These are phyloP conservation scores for Diploptera punctata DNA, from an alignment of 2,888 invertebrate species.

Conservation along the genomic window DNA sequence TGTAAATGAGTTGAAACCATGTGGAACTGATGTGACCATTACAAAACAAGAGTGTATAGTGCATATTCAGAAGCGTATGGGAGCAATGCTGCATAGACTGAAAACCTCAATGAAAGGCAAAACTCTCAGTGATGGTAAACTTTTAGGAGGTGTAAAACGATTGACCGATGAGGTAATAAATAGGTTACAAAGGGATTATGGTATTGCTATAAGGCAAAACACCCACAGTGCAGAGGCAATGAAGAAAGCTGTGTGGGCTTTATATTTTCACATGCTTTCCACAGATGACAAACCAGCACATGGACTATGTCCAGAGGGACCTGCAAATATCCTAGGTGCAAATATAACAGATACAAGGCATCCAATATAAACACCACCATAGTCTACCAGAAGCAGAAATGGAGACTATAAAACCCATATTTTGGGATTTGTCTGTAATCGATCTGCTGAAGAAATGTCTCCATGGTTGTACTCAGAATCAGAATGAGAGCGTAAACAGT, in stretches of 20 bases:
- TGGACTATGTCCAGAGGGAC: background rate
- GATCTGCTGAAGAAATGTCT: background rate
- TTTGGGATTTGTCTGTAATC: background rate
- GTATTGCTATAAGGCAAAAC: no score
- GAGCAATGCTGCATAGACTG: no score
- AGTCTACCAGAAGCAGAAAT: background rate
- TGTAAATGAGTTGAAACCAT: no score
- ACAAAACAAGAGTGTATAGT: no score
- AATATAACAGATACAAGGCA: background rate
- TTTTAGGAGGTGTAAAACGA: background rate
- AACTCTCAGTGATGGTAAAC: no score
- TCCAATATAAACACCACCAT: background rate
- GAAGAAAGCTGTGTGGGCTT: background rate
- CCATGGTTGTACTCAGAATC: background rate
- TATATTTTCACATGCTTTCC: no score
- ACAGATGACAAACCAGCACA: background rate
- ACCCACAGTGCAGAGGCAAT: background rate
- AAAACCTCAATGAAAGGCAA: no score
- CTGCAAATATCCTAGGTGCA: background rate
- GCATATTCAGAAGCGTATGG: no score
- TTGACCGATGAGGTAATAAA: no score
- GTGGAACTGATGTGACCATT: no score
- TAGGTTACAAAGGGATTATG: no score
- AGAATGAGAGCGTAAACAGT: background rate
- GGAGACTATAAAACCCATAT: background rate